These are phyloP conservation scores for Galerucella pusilla DNA, from an alignment of 2,888 invertebrate species.

Conservation along the genomic window DNA sequence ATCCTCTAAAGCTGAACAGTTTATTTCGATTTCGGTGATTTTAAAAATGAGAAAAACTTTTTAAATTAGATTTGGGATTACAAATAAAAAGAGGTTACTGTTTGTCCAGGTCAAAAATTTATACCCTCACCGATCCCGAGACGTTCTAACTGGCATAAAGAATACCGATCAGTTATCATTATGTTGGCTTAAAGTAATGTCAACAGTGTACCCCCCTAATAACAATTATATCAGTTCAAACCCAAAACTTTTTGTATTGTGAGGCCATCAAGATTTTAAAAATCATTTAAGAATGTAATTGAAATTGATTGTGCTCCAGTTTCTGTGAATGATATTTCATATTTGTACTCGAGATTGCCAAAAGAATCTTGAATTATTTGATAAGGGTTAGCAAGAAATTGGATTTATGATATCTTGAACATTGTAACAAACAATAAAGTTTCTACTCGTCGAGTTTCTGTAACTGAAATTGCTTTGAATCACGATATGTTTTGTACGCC, in stretches of 20 bases:
- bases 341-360: constrained; percentile 18
- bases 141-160: no score
- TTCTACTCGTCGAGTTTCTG: constrained; percentile 1
- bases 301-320: constrained; percentile 7
- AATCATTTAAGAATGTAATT: neutral
- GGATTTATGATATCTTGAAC: constrained; percentile 14
- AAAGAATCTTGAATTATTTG: constrained; percentile 22
- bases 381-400: constrained; percentile 15
- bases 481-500: constrained; percentile 3
- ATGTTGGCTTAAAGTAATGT: no score
- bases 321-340: constrained; percentile 15
- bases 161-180: no score
- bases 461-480: constrained; percentile 14
- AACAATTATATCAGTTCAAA: neutral
- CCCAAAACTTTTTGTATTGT: neutral
- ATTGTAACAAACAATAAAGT: constrained; percentile 13
- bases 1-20: neutral
- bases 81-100: no score
- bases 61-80: neutral
- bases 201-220: no score
- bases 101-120: no score
- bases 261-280: neutral
- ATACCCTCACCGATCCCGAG: no score
- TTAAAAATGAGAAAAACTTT: neutral
- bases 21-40: neutral